Base-by-base conservation (phyloP, 2,888 invertebrate genomes). In the Mechanitis mazaeus region DNA sequence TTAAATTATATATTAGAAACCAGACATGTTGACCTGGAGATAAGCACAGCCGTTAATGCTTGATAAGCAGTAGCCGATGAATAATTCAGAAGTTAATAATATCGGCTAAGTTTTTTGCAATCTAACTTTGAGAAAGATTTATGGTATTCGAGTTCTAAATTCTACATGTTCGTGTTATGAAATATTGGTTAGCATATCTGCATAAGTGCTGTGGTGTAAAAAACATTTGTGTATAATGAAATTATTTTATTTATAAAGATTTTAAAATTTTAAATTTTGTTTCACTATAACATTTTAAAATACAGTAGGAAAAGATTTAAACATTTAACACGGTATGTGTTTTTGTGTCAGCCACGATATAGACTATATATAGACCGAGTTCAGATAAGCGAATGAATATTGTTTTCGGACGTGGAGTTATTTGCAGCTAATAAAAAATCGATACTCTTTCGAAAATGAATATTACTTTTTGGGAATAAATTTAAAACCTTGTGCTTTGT, bases 21-120 rank as follows among this genome's bases (percentile, higher is more conserved):
- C 3, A 1, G 50, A 31, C 11, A 50, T 50, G 28, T 50, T 6
- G 9, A 50, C 47, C 28, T n/a, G n/a, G n/a, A 9, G 50, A 50
- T 50, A 50, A 50, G 31, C 50, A 50, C 50, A 9, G 31, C 50
- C 54, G 59, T 59, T 61, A 56, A 60, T 56, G 58, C 58, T 60
- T 31, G 50, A 64, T 60, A 63, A 54, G 46, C 42, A 54, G 58
- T 55, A 54, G 42, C 55, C 55, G 55, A 69, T 74, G 71, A 71
- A 74, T 74, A 65, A 73, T 75, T 71, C 73, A 73, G 60, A 31
- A 64, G 65, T 62, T 68, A 71, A 72, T 72, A 69, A 71, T 68
- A 67, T 64, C 60, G 55, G 55, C 58, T 62, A 64, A 62, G 62
- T 64, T 64, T 57, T 58, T 38, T 69, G 69, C 69, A 70, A 70